phyloP scores from a whole-genome alignment of 2,797 vertebrate species.

The Cynodonichthys magdalenae region DNA sequence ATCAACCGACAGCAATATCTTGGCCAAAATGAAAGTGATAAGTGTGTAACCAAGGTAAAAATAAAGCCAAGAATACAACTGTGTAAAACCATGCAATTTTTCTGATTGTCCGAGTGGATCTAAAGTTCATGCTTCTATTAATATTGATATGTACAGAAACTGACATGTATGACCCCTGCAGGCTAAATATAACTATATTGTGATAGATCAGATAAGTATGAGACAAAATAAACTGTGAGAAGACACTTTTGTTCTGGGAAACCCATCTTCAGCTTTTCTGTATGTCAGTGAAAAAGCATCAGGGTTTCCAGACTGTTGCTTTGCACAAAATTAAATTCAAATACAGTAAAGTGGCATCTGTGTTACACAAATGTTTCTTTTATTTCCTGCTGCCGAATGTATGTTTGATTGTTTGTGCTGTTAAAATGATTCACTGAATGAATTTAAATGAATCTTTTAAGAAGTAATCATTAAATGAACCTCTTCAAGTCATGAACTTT shows the following conservation, averaged over 20 bases:
- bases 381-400: neutral
- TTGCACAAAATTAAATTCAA: conserved; percentile 37
- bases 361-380: neutral
- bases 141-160: conserved; percentile 58
- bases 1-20: conserved; percentile 68
- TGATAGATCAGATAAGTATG: conserved; percentile 41
- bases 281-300: conserved; percentile 23
- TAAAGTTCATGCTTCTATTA: conserved; percentile 37
- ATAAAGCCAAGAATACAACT: conserved; percentile 76
- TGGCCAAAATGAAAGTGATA: conserved; percentile 75
- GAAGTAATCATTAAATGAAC: too few relatives aligned
- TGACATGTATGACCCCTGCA: conserved; percentile 40
- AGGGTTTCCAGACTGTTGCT: conserved; percentile 28
- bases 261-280: conserved; percentile 21
- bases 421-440: too few relatives aligned
- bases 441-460: too few relatives aligned
- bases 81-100: conserved; percentile 51
- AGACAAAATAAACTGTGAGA: conserved; percentile 48
- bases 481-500: too few relatives aligned
- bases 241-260: conserved; percentile 24
- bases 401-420: neutral
- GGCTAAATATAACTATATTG: conserved; percentile 38
- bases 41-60: conserved; percentile 65
- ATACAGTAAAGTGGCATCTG: conserved; percentile 6
- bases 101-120: conserved; percentile 62